Evolutionary conservation across 1,140 invertebrate species (phyloP).

Genomic region (Aphidius ervi): DNA sequence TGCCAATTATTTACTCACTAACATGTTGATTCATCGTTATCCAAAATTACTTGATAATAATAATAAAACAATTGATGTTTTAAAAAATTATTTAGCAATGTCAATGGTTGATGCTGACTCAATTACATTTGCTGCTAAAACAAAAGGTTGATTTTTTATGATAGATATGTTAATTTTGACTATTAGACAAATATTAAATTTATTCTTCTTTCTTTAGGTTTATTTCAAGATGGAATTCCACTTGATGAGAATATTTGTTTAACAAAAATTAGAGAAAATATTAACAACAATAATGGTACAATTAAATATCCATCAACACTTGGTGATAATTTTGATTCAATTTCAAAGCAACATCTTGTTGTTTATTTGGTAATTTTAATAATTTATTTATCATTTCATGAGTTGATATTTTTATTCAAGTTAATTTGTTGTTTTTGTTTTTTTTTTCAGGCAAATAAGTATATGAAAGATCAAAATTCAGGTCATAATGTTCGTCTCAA

Average conservation of each 20-base stretch:
- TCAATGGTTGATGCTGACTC: slow-evolving; percentile 6
- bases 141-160: not conserved
- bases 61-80: slow-evolving; percentile 52
- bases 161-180: too few species aligned
- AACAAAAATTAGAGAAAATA: slow-evolving; percentile 56
- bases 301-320: slow-evolving; percentile 60
- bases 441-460: slow-evolving; percentile 65
- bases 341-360: slow-evolving; percentile 56
- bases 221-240: slow-evolving; percentile 8
- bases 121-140: slow-evolving; percentile 7
- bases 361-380: slow-evolving; percentile 58
- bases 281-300: slow-evolving; percentile 48
- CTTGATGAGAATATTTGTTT: slow-evolving; percentile 40
- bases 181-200: slow-evolving; percentile 8
- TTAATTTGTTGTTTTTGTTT: too few species aligned
- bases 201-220: slow-evolving; percentile 31
- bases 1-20: slow-evolving; percentile 77
- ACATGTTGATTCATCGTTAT: slow-evolving; percentile 72
- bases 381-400: not conserved
- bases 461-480: slow-evolving; percentile 82
- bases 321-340: slow-evolving; percentile 54
- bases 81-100: slow-evolving; percentile 58
- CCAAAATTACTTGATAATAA: slow-evolving; percentile 62
- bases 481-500: slow-evolving; percentile 83
- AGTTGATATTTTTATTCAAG: slow-evolving; percentile 10